phyloP scores from a whole-genome alignment of 2,888 invertebrate genomes.

The Nipponacmea schrenckii region DNA sequence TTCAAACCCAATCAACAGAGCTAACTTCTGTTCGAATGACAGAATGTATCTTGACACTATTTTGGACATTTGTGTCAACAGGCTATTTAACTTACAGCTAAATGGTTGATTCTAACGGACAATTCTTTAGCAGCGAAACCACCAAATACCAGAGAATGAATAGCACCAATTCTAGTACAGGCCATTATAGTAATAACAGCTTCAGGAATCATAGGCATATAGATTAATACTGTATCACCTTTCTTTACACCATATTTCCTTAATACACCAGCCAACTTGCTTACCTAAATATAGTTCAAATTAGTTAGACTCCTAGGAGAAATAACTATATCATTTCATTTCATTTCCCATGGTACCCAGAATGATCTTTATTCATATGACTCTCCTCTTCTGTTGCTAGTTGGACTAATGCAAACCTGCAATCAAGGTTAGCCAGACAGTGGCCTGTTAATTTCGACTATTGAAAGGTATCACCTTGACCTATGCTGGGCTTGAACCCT shows the following conservation, averaged over 20 bases:
- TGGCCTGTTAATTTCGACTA: no score
- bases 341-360: no score
- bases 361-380: no score
- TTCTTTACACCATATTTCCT: slow-evolving; percentile 80
- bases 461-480: no score
- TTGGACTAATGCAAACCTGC: no score
- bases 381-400: no score
- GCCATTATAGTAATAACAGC: slow-evolving; percentile 90
- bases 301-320: neutral
- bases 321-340: no score
- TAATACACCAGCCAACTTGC: slow-evolving; percentile 83
- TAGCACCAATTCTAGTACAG: slow-evolving; percentile 85
- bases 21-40: no score
- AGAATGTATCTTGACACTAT: no score
- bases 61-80: neutral
- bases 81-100: slow-evolving; percentile 54
- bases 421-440: no score
- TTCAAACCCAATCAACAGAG: no score
- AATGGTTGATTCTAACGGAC: slow-evolving; percentile 84
- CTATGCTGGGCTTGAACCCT: no score
- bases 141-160: slow-evolving; percentile 95
- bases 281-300: slow-evolving; percentile 71
- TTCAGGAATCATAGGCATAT: slow-evolving; percentile 95
- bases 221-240: slow-evolving; percentile 89
- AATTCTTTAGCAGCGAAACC: slow-evolving; percentile 90